Evolutionary conservation across 2,113 vertebrate genomes (phyloP).

Genomic region (Hippopotamus amphibius): DNA sequence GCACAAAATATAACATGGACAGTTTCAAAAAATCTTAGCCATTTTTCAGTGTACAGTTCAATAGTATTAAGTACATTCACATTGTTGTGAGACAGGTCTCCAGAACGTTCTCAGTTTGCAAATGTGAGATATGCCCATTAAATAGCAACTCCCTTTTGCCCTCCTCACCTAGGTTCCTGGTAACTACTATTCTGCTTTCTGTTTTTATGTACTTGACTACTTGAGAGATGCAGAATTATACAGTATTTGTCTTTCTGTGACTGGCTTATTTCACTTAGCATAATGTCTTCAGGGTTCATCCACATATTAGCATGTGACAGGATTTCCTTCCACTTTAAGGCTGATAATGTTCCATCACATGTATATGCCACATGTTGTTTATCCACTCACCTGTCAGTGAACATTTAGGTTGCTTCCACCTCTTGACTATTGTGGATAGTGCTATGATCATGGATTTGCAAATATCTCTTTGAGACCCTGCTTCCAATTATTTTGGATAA

Average conservation of each 20-base stretch:
- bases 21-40: not conserved
- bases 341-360: not conserved
- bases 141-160: not conserved
- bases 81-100: not conserved
- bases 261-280: not conserved
- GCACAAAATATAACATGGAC: not conserved
- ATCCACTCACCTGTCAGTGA: not conserved
- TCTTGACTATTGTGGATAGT: not conserved
- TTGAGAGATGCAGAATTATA: too few species aligned
- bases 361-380: not conserved
- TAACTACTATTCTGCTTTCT: not conserved
- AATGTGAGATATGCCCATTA: not conserved
- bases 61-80: too few species aligned
- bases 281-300: not conserved
- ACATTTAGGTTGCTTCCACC: not conserved
- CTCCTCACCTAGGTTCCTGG: accelerated
- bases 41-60: not conserved
- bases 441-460: not conserved
- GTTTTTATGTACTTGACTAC: not conserved
- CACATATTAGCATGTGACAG: not conserved
- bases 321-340: not conserved
- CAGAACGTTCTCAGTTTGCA: not conserved
- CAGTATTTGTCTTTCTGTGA: not conserved
- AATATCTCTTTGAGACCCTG: not conserved
- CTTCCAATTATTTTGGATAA: not conserved